Evolutionary conservation across 2,888 invertebrate genomes (phyloP).

Genomic region (Pyrochroa serraticornis): DNA sequence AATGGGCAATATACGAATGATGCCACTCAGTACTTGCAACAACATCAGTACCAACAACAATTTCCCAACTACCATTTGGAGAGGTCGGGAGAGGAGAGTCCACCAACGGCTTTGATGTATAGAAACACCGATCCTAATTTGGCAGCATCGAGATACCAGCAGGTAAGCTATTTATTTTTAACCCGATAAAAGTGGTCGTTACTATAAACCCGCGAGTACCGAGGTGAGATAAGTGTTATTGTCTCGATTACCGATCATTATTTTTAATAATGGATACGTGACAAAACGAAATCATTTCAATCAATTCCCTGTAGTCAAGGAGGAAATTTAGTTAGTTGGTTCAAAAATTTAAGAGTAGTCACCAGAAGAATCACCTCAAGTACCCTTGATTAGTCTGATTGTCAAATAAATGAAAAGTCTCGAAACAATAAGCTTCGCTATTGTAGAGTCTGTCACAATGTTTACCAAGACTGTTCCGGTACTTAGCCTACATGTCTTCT

Average conservation of each 20-base stretch:
- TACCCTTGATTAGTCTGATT: too few relatives aligned
- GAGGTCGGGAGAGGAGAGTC: conserved; percentile 55
- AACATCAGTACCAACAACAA: conserved; percentile 46
- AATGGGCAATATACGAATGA: conserved; percentile 42
- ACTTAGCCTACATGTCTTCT: too few relatives aligned
- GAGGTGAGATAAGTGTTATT: too few relatives aligned
- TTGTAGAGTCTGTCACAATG: too few relatives aligned
- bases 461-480: too few relatives aligned
- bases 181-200: background rate
- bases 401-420: too few relatives aligned
- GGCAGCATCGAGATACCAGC: conserved; percentile 61
- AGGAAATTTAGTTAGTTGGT: background rate
- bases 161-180: conserved; percentile 36
- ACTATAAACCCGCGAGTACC: background rate
- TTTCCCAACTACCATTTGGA: conserved; percentile 27
- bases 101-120: conserved; percentile 64
- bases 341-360: too few relatives aligned
- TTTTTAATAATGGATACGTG: too few relatives aligned
- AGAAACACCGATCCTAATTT: conserved; percentile 70
- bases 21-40: conserved; percentile 44
- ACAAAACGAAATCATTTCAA: too few relatives aligned
- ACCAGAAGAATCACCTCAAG: too few relatives aligned
- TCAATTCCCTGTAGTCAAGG: too few relatives aligned
- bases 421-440: too few relatives aligned
- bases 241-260: background rate